Percentiles rank a stretch among this genome's conserved stretches.
These are phyloP conservation scores for Chaetorhynchus papuensis DNA, from an alignment of 2,113 vertebrate species.

Conservation along the genomic window DNA sequence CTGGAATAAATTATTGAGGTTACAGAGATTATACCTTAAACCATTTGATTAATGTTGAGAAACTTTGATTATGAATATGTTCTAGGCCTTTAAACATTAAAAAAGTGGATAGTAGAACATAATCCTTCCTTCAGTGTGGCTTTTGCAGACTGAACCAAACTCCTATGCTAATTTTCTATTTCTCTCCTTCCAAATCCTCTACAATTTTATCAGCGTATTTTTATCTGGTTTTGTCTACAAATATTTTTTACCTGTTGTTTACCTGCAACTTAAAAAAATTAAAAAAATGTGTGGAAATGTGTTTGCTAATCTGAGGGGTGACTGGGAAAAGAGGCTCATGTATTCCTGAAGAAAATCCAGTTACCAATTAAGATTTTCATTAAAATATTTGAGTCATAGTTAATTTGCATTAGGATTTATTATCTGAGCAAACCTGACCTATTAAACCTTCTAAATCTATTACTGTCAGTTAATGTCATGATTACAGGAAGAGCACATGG, in stretches of 20 bases:
- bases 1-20: neutral
- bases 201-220: neutral
- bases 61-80: neutral
- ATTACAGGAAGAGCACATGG: neutral
- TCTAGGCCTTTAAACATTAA: neutral
- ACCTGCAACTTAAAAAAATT: neutral
- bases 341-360: neutral
- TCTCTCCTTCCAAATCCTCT: neutral
- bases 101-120: neutral
- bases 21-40: neutral
- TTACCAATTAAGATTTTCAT: constrained; percentile 57
- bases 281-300: neutral
- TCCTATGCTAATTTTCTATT: neutral
- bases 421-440: constrained; percentile 42
- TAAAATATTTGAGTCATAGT: constrained; percentile 34
- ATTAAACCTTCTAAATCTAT: constrained; percentile 51
- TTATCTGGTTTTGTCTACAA: neutral
- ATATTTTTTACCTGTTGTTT: neutral
- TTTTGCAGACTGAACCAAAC: neutral
- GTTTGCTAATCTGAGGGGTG: neutral
- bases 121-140: neutral
- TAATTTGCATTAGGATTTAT: constrained; percentile 50
- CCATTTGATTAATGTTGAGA: neutral
- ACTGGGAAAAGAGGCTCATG: neutral
- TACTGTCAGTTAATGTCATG: constrained; percentile 42